Evolutionary conservation across 53 echinoderm and acorn worm species (phyloP).

Genomic region (Arbacia lixula): DNA sequence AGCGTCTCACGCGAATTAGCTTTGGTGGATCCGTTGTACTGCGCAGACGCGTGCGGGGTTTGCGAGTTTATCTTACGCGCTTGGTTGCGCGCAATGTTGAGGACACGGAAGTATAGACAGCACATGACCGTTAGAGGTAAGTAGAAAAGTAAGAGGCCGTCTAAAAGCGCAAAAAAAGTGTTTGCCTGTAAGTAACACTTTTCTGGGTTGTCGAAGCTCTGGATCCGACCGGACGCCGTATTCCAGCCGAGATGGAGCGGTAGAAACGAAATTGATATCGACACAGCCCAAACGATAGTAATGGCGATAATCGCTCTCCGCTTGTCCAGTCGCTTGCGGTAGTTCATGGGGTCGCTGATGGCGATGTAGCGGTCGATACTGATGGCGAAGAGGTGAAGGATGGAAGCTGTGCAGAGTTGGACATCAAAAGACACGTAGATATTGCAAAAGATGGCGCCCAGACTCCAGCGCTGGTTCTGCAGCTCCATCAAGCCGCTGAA

Average conservation of each 20-base stretch:
- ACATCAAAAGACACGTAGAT: constrained; percentile 88
- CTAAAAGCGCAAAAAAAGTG: constrained; percentile 71
- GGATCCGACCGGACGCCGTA: constrained; percentile 72
- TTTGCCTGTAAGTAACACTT: constrained; percentile 71
- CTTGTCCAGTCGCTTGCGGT: constrained; percentile 71
- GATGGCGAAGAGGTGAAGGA: constrained; percentile 81
- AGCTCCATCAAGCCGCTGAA: constrained; percentile 81
- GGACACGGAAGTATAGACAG: constrained; percentile 74
- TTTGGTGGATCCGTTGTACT: constrained; percentile 41
- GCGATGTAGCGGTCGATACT: constrained; percentile 84
- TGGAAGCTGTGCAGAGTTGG: constrained; percentile 85
- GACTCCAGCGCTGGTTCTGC: constrained; percentile 71
- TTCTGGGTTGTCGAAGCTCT: constrained; percentile 71
- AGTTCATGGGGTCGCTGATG: constrained; percentile 81
- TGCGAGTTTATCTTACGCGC: constrained; percentile 80
- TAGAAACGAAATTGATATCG: constrained; percentile 80
- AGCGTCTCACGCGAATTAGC: constrained; percentile 38
- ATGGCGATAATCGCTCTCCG: constrained; percentile 74
- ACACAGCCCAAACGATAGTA: constrained; percentile 80
- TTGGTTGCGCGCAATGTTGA: constrained; percentile 76
- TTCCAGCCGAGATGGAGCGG: constrained; percentile 88
- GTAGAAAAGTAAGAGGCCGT: constrained; percentile 80
- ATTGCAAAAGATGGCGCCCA: constrained; percentile 82
- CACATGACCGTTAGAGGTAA: constrained; percentile 80
- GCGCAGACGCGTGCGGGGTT: constrained; percentile 48